Evolutionary conservation across 2,888 invertebrate genomes (phyloP).

Genomic region (Chymomyza caudatula): DNA sequence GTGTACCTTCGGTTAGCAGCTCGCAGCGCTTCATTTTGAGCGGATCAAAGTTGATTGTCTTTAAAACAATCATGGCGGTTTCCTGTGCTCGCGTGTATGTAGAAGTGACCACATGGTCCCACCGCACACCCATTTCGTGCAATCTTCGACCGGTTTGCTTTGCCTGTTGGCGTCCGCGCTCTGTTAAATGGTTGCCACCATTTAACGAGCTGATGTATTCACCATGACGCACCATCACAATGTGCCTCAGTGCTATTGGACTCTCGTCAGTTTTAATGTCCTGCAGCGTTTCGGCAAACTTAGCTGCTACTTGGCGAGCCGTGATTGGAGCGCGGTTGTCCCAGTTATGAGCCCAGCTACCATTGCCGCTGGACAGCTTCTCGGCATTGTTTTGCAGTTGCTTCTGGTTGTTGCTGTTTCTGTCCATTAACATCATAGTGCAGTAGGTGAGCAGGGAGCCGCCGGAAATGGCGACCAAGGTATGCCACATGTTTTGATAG

Average conservation of each 20-base stretch:
- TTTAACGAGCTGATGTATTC: constrained; percentile 90
- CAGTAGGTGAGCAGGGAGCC: constrained; percentile 48
- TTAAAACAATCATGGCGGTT: constrained; percentile 90
- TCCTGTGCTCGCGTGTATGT: constrained; percentile 96
- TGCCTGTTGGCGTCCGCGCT: constrained; percentile 91
- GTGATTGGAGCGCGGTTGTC: constrained; percentile 89
- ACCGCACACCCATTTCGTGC: constrained; percentile 86
- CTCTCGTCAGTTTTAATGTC: constrained; percentile 82
- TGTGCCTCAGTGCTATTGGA: constrained; percentile 82
- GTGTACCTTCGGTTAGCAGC: constrained; percentile 94
- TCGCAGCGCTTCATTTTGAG: constrained; percentile 84
- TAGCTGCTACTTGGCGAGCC: constrained; percentile 81
- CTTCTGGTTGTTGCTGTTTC: constrained; percentile 5
- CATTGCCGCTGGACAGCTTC: constrained; percentile 50
- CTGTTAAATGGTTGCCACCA: constrained; percentile 86
- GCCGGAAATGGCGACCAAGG: constrained; percentile 37
- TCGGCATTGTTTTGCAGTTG: background rate
- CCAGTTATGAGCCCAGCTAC: constrained; percentile 92
- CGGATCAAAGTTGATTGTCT: constrained; percentile 82
- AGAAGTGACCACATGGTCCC: constrained; percentile 88
- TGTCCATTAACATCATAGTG: constrained; percentile 35
- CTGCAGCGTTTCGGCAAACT: constrained; percentile 63
- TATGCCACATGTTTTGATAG: constrained; percentile 27
- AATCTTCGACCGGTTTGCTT: constrained; percentile 89
- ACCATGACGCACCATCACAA: constrained; percentile 95